Base-by-base conservation (phyloP, 1,140 invertebrate genomes). In the Tetraneura akinire region DNA sequence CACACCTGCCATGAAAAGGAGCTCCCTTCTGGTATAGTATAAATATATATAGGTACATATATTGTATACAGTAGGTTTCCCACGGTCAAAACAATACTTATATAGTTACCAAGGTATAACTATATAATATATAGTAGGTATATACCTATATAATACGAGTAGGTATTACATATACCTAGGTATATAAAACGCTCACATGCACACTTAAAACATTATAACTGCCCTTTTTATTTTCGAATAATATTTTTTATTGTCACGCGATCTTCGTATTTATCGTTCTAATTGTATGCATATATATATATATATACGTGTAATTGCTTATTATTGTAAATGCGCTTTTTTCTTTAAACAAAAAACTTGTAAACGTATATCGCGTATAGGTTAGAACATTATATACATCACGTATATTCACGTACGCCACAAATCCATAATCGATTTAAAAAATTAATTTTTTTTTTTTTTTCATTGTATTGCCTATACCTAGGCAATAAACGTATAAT, bases 171-270 rank as follows among this genome's bases (percentile, higher is more conserved):
- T 53, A 47, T 47, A 47, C 45, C 10, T 47, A 1, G 10, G 13
- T 62, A 29, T 32, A 32, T 64, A 21, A 64, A 64, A 64, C 62
- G 32, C 10, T 64, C 62, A 37, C 14, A 45, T 23, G 14, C 42
- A 45, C 21, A 68, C 66, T 23, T 68, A 23, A 47, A 10, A 14
- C 45, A 47, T 10, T 47, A 45, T 47, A 45, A 45, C 66, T 23
- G 42, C 21, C 66, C 64, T 45, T 68, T 68, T 66, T 37, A 42
- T 66, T 68, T 47, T 68, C 37, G 42, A 21, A 68, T 45, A 23
- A n/a, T n/a, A n/a, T n/a, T 47, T 45, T 21, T 8, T 37, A 14
- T 21, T 11, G 42, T 68, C 66, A 68, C 66, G 66, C 66, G 21
- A 68, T 47, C 23, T 45, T 68, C 42, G 42, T 68, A 47, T 68